Evolutionary conservation across 2,113 vertebrate genomes (phyloP).

Genomic region (Pavo muticus): DNA sequence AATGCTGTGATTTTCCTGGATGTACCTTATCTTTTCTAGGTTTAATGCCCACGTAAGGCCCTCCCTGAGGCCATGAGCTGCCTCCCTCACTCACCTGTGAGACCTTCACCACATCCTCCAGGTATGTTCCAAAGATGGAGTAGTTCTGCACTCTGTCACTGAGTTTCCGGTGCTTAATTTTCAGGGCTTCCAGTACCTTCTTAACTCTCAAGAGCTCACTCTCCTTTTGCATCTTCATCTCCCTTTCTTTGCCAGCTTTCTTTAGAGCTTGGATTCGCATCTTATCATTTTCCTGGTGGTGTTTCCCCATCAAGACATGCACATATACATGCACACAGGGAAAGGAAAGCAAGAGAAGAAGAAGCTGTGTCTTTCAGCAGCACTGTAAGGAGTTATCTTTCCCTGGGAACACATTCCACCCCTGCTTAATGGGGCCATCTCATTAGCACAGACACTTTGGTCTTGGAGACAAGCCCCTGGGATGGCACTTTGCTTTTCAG

Average conservation of each 20-base stretch:
- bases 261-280: constrained; percentile 67
- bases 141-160: constrained; percentile 65
- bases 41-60: not conserved
- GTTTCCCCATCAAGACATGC: not conserved
- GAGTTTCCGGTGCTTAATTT: constrained; percentile 64
- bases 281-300: constrained; percentile 76
- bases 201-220: constrained; percentile 68
- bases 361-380: not conserved
- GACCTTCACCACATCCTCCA: constrained; percentile 79
- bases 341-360: not conserved
- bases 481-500: not conserved
- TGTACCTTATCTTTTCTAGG: not conserved
- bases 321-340: not conserved
- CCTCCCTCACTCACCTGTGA: constrained; percentile 65
- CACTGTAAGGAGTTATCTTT: not conserved
- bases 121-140: constrained; percentile 76
- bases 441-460: not conserved
- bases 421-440: too few relatives aligned
- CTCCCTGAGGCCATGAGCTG: rapidly evolving
- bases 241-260: constrained; percentile 72
- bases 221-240: constrained; percentile 52
- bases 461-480: not conserved
- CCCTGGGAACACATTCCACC: too few relatives aligned
- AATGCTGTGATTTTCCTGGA: not conserved
- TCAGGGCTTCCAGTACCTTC: constrained; percentile 56